Base-by-base conservation (phyloP, 2,797 vertebrate genomes). In the Cryptoblepharus egeriae region DNA sequence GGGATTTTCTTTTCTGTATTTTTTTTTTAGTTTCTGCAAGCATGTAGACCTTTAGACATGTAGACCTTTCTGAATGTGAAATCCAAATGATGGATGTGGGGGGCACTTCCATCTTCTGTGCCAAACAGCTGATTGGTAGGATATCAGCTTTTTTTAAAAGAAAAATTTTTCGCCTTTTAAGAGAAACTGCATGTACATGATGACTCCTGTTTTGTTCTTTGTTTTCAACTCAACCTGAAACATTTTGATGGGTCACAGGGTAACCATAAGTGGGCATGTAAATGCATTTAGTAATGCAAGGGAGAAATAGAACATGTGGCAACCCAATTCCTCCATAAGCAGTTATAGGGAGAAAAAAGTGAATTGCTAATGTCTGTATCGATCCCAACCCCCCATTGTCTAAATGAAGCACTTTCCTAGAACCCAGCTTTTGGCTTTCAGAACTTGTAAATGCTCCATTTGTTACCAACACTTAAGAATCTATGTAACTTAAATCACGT, bases 381-480 rank as follows among this genome's bases (percentile, higher is more conserved):
- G 7, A 18, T 39, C 55, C 15, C 16, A 6, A 45, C 10, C 18
- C 35, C 26, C 13, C 24, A 28, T 49, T 49, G 45, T 49, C 45
- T 68, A 81, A 85, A 88, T 87, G 88, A 61, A 63, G 35, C 28
- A 28, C 82, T 77, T 87, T 84, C 75, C 28, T 83, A n/a, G 77
- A 82, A 73, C 18, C n/a, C 20, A 79, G 15, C 77, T 6, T 63
- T 90, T 85, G 80, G 60, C 57, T 77, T 73, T 76, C 20, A 64
- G 52, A 60, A 15, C 63, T 68, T n/a, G n/a, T n/a, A 75, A 84
- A 65, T 68, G 42, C 60, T 20, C 28, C 22, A 26, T 30, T 85
- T 74, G 67, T 78, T 35, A 22, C 0, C 0, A 39, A 24, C 78
- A 69, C 39, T 80, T 7, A 22, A 12, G 55, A 1, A 30, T 77